These are phyloP conservation scores for Ciconia stormi DNA, from an alignment of 2,113 vertebrate genomes.

Conservation along the genomic window DNA sequence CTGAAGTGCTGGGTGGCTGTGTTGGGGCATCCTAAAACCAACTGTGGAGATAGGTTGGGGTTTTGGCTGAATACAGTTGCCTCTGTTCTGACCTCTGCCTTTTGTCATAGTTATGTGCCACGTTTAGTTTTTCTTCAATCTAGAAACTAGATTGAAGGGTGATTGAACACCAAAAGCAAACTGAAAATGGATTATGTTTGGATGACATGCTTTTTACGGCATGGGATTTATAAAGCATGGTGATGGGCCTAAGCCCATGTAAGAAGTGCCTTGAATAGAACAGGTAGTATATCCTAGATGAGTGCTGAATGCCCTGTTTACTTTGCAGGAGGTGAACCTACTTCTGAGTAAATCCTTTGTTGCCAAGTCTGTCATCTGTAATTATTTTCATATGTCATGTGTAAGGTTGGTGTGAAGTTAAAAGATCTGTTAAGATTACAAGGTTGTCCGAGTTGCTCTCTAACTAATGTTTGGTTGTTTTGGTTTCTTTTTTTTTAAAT, in stretches of 20 bases:
- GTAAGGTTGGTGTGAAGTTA: neutral
- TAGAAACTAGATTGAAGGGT: no score
- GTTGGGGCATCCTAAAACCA: neutral
- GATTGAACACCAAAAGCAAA: neutral
- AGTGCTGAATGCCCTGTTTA: neutral
- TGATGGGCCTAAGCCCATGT: neutral
- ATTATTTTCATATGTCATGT: neutral
- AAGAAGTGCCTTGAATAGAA: neutral
- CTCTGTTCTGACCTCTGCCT: neutral
- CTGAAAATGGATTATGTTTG: neutral
- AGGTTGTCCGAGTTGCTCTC: neutral
- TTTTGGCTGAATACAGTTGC: neutral
- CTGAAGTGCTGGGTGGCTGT: neutral
- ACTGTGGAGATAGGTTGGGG: neutral
- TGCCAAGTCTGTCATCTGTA: neutral
- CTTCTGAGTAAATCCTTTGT: neutral
- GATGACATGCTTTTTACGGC: neutral
- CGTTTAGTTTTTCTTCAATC: neutral
- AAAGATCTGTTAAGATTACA: neutral
- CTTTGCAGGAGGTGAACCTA: neutral
- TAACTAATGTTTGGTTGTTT: neutral
- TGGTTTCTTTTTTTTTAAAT: neutral
- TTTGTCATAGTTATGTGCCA: accelerated
- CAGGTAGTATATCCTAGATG: neutral
- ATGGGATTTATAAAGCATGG: neutral